Conservation (phyloP, 2,797 vertebrate species). For the Xenentodon cancila region DNA sequence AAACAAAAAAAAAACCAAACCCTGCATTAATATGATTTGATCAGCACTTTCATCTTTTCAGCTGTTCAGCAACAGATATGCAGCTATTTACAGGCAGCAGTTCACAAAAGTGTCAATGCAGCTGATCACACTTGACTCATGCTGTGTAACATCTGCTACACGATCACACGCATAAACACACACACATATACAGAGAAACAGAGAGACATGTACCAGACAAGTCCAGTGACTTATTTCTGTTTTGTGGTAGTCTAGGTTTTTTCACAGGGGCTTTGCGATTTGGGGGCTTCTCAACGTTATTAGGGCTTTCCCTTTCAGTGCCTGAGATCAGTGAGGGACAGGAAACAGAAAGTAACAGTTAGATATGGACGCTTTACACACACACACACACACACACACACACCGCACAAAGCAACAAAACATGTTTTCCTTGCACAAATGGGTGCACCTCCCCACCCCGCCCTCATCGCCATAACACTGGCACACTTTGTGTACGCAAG, state of each 20-base stretch:
- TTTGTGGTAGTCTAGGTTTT: conserved; percentile 84
- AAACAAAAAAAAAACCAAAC: not conserved
- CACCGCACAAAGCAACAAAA: conserved; percentile 34
- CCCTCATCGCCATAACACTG: not conserved
- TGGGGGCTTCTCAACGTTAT: conserved; percentile 82
- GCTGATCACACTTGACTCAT: too few species aligned
- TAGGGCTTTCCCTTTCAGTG: conserved; percentile 82
- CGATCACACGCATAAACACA: conserved; percentile 1
- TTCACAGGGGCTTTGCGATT: conserved; percentile 83
- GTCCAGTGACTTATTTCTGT: conserved; percentile 84
- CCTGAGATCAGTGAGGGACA: conserved; percentile 76
- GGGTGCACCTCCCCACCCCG: not conserved
- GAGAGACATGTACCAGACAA: conserved; percentile 79
- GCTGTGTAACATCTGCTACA: not conserved
- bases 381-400: too few species aligned
- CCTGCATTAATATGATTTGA: not conserved
- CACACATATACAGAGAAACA: conserved; percentile 51
- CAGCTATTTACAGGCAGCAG: too few species aligned
- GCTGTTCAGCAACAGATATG: not conserved
- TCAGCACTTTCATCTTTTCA: not conserved
- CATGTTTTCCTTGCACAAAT: conserved; percentile 16
- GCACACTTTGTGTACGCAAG: not conserved
- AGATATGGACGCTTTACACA: conserved; percentile 53
- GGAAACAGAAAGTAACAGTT: conserved; percentile 66
- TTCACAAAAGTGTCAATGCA: too few species aligned